Evolutionary conservation across 1,140 invertebrate genomes (phyloP), one percentile per base, ranked within the genome.

Genomic region (Monomorium pharaonis): DNA sequence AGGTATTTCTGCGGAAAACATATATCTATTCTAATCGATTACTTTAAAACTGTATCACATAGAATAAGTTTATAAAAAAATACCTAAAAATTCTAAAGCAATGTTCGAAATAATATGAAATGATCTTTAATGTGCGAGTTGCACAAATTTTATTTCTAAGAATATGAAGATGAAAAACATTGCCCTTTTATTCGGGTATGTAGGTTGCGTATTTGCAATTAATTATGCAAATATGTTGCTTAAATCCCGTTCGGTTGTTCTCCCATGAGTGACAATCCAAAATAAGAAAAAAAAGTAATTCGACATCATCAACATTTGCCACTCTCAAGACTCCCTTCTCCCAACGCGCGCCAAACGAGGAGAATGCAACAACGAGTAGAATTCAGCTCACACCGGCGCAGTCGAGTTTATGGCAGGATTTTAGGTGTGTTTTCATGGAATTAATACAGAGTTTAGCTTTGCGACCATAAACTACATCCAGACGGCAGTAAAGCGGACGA

Each of bases 371-470:
- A 83, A 49, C 84, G 78, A 77, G 49, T 56, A 67, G 76, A 90
- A 88, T 86, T 90, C 63, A 72, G 74, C 65, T 83, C 86, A 76
- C 81, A 58, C 54, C 51, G 78, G 58, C 51, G 69, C 62, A 56
- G 87, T 72, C 33, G 54, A 86, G 86, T 90, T 90, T 90, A 90
- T 90, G 85, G 81, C 30, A 30, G 84, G 84, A 89, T 92, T 93
- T 93, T 92, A 91, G 89, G 86, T 91, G 90, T 90, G 90, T 93
- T 93, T 93, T 92, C 91, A 92, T 93, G 87, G 92, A 93, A 93
- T 93, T 93, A 93, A 93, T 93, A 93, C 90, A 91, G 90, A 93
- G 91, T 93, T 93, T 91, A 93, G 91, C 92, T 93, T 92, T 91
- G 90, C 88, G 89, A 90, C 89, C 91, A 89, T 93, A 93, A 93